Evolutionary conservation across 1,140 invertebrate species (phyloP).

Genomic region (Pachypsylla venusta): DNA sequence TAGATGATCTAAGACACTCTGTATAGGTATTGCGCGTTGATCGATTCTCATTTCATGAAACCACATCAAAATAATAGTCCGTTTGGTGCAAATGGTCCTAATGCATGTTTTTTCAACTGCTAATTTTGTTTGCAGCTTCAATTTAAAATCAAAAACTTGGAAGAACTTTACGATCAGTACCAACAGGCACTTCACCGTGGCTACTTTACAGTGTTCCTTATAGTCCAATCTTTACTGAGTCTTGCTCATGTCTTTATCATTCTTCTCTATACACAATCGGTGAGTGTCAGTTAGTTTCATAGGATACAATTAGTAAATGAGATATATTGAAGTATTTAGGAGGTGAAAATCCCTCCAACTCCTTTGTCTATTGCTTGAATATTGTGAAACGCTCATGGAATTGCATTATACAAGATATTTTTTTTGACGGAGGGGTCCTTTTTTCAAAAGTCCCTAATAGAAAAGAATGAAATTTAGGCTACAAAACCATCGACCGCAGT

Average conservation of each 20-base stretch:
- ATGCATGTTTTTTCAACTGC: slow-evolving; percentile 19
- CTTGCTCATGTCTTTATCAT: slow-evolving; percentile 43
- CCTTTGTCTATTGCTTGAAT: no score
- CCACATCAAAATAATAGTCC: slow-evolving; percentile 12
- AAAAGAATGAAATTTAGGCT: no score
- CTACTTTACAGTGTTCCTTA: slow-evolving; percentile 56
- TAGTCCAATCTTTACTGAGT: slow-evolving; percentile 47
- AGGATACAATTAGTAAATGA: no score
- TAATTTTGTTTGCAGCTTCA: slow-evolving; percentile 42
- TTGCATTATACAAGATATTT: no score
- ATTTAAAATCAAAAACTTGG: slow-evolving; percentile 53
- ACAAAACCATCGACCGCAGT: no score
- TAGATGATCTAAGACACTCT: not conserved
- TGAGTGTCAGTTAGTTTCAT: not conserved
- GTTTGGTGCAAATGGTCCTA: slow-evolving; percentile 27
- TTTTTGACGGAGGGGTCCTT: no score
- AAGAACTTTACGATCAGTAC: slow-evolving; percentile 54
- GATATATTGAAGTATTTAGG: no score
- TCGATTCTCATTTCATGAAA: not conserved
- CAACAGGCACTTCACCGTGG: slow-evolving; percentile 57
- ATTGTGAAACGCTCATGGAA: no score
- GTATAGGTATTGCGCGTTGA: slow-evolving; percentile 10
- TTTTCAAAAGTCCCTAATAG: no score
- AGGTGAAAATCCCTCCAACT: no score
- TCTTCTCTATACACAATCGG: slow-evolving; percentile 8